Evolutionary conservation across 2,797 vertebrate genomes (phyloP), one percentile per base, ranked within the genome.

Genomic region (Urosaurus nigricauda): DNA sequence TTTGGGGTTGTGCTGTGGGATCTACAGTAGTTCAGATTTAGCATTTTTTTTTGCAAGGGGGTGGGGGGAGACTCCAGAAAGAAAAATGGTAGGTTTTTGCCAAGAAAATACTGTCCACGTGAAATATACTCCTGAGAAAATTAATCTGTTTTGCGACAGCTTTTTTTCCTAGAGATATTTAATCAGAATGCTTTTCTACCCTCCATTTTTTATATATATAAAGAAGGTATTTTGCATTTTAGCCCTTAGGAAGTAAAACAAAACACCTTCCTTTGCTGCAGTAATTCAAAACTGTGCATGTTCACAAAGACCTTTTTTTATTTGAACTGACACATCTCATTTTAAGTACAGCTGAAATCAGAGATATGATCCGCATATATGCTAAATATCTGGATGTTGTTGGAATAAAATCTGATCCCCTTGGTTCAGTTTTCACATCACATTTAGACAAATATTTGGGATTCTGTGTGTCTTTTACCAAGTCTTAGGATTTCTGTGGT

Each of bases 1-100:
- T 95, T 81, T 68, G 0, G 88, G 74, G 74, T 82, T n/a, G 71
- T 89, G 68, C 79, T 70, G 24, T 0, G 0, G 56, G 85, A 94
- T 83, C 40, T 83, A 51, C 7, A 8, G 47, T 51, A 58, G 26
- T 86, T 83, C 17, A 77, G 85, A 85, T 86, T 91, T 88, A 87
- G 0, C 85, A 60, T 32, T 13, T 5, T 2, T 68, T 68, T 68
- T 84, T 40, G 40, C 40, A 43, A 7, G 21, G 19, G 14, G 16
- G 4, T 0, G 7, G 74, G 40, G 19, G 21, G 17, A 86, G 11
- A 87, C 32, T 85, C 43, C 12, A 91, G 88, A 92, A 92, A 88
- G 79, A 53, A 91, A 89, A 89, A 87, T 85, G 51, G 35, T 79
- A 1, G 87, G 21, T 85, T 29, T 26, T 79, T 74, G 68, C 35